Percentiles rank a stretch among this genome's conserved stretches.
Evolutionary conservation across 1,140 invertebrate genomes (phyloP).

Genomic region (Camponotus vicinus): DNA sequence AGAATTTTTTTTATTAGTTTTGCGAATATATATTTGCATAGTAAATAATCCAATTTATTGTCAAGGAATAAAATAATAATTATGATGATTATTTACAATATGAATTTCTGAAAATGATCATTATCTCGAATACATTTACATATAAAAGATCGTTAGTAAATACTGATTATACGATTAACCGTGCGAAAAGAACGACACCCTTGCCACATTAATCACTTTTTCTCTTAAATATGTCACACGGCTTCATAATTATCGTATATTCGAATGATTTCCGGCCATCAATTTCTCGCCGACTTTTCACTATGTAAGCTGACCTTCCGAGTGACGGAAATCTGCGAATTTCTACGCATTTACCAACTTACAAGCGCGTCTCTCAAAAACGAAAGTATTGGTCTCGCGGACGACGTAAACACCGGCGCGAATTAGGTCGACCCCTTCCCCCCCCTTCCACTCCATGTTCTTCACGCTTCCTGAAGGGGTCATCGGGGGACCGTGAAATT

Average conservation of each 20-base stretch:
- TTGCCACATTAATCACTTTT: slow-evolving; percentile 37
- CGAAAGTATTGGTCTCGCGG: slow-evolving; percentile 69
- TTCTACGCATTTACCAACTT: slow-evolving; percentile 45
- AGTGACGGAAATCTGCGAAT: slow-evolving; percentile 30
- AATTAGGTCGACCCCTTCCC: slow-evolving; percentile 68
- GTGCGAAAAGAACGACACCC: slow-evolving; percentile 38
- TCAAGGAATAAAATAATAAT: not conserved
- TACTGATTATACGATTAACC: slow-evolving; percentile 10
- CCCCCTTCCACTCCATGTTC: not conserved
- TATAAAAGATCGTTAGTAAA: slow-evolving; percentile 10
- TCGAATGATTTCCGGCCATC: not conserved
- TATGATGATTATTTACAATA: too few species aligned
- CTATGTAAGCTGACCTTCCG: not conserved
- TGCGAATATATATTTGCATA: not conserved
- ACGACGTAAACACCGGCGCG: slow-evolving; percentile 42
- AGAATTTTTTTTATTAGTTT: slow-evolving; percentile 17
- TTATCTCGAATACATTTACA: not conserved
- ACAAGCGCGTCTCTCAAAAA: slow-evolving; percentile 69
- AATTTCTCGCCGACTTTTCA: slow-evolving; percentile 23
- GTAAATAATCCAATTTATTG: not conserved
- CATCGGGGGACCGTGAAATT: slow-evolving; percentile 49
- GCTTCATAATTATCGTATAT: slow-evolving; percentile 38
- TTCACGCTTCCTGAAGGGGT: slow-evolving; percentile 29
- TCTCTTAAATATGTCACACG: slow-evolving; percentile 19
- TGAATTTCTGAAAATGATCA: too few species aligned